Percentiles rank a stretch among this genome's conserved stretches.
These are phyloP conservation scores for Stratiomys singularior DNA, from an alignment of 2,888 invertebrate species.

Conservation along the genomic window DNA sequence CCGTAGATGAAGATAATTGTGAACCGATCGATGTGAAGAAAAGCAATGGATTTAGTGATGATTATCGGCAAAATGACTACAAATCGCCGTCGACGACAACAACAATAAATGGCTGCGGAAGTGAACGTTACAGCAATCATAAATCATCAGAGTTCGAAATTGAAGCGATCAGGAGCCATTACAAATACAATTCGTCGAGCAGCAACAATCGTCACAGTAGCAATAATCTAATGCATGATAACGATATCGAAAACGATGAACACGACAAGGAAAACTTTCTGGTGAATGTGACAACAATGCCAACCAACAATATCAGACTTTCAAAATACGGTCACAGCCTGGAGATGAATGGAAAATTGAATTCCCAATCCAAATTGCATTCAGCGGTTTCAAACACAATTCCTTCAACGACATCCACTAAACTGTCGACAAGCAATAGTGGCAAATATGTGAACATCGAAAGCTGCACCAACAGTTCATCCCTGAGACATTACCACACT, in stretches of 20 bases:
- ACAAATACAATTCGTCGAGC: conserved; percentile 15
- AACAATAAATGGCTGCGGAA: conserved; percentile 47
- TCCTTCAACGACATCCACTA: conserved; percentile 53
- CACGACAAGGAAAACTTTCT: conserved; percentile 55
- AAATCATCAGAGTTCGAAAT: conserved; percentile 11
- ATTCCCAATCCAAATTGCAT: conserved; percentile 36
- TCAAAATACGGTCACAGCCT: conserved; percentile 48
- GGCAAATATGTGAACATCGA: conserved; percentile 48
- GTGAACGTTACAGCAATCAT: conserved; percentile 24
- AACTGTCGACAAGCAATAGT: conserved; percentile 56
- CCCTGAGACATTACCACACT: conserved; percentile 47
- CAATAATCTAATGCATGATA: conserved; percentile 48
- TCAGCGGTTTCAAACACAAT: neutral
- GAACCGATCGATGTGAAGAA: conserved; percentile 55
- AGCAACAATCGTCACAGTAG: conserved; percentile 33
- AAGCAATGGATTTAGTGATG: conserved; percentile 51
- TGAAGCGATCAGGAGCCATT: neutral
- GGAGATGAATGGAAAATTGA: conserved; percentile 28
- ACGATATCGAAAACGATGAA: conserved; percentile 50
- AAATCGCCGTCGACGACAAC: conserved; percentile 50
- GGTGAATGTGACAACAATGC: conserved; percentile 53
- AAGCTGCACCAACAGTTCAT: conserved; percentile 45
- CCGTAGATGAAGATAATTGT: conserved; percentile 32
- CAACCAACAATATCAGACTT: conserved; percentile 1
- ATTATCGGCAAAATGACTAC: conserved; percentile 47